These are phyloP conservation scores for Acronicta alni DNA, from an alignment of 2,888 invertebrate genomes.

Conservation along the genomic window DNA sequence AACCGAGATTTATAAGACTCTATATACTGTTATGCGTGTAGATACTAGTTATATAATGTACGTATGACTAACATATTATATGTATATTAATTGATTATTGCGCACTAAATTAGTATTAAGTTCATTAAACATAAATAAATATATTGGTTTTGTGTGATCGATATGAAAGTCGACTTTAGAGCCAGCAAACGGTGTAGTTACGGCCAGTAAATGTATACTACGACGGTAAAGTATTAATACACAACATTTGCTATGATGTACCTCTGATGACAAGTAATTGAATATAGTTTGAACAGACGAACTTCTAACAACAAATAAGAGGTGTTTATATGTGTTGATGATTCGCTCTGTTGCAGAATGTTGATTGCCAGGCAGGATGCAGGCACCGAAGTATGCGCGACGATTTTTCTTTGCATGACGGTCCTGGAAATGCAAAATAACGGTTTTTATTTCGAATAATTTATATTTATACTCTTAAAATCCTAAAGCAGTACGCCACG, in stretches of 20 bases:
- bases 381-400: slow-evolving; percentile 77
- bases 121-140: slow-evolving; percentile 60
- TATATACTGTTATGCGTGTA: slow-evolving; percentile 68
- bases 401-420: slow-evolving; percentile 74
- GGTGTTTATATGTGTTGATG: slow-evolving; percentile 58
- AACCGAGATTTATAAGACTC: slow-evolving; percentile 50
- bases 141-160: slow-evolving; percentile 48
- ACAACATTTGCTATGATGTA: slow-evolving; percentile 45
- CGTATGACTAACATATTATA: slow-evolving; percentile 56
- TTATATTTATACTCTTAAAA: not conserved
- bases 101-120: slow-evolving; percentile 63
- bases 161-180: slow-evolving; percentile 54
- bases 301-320: slow-evolving; percentile 67
- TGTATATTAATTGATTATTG: slow-evolving; percentile 72
- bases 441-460: slow-evolving; percentile 10
- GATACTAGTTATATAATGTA: slow-evolving; percentile 63
- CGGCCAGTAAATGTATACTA: slow-evolving; percentile 27
- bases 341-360: slow-evolving; percentile 49
- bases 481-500: not conserved
- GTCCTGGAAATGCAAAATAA: slow-evolving; percentile 68
- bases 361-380: slow-evolving; percentile 73
- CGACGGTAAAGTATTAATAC: slow-evolving; percentile 22
- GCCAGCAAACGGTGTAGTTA: slow-evolving; percentile 48
- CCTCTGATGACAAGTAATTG: slow-evolving; percentile 61
- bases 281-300: slow-evolving; percentile 67